These are phyloP conservation scores for Rhabdomys dilectus DNA, from an alignment of 2,113 vertebrate species.

Conservation along the genomic window DNA sequence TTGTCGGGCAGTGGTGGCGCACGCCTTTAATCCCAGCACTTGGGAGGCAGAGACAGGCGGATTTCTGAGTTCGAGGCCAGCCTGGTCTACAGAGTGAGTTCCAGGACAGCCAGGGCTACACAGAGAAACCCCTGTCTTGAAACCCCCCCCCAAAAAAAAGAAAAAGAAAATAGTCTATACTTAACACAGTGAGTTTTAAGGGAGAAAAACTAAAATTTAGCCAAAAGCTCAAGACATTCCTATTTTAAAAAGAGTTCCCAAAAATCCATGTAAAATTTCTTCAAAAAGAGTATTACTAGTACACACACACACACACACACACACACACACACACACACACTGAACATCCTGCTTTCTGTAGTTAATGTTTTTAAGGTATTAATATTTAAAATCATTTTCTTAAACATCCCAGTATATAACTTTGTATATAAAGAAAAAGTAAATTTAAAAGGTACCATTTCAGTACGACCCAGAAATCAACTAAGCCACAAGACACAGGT, in stretches of 20 bases:
- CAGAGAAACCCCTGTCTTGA: too few relatives aligned
- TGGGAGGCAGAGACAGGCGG: too few relatives aligned
- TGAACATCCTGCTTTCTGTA: conserved; percentile 16
- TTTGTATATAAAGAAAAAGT: not conserved
- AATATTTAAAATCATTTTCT: conserved; percentile 52
- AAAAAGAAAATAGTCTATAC: too few relatives aligned
- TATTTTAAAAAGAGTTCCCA: conserved; percentile 28
- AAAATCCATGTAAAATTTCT: conserved; percentile 22
- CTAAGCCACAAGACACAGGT: not conserved
- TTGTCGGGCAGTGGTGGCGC: too few relatives aligned
- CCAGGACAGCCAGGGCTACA: too few relatives aligned
- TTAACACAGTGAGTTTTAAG: not conserved
- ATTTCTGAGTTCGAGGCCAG: too few relatives aligned
- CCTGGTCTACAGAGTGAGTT: too few relatives aligned
- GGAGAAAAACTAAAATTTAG: conserved; percentile 40
- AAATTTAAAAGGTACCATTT: conserved; percentile 23
- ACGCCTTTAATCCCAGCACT: too few relatives aligned
- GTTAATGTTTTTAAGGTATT: conserved; percentile 8
- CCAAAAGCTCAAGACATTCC: not conserved
- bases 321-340: not conserved
- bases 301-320: too few relatives aligned
- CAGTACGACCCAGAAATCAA: conserved; percentile 17
- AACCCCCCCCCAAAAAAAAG: too few relatives aligned
- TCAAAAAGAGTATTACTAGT: conserved; percentile 29
- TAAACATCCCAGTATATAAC: conserved; percentile 23